phyloP scores from a whole-genome alignment of 2,797 vertebrate genomes.

The Oreochromis grahami region DNA sequence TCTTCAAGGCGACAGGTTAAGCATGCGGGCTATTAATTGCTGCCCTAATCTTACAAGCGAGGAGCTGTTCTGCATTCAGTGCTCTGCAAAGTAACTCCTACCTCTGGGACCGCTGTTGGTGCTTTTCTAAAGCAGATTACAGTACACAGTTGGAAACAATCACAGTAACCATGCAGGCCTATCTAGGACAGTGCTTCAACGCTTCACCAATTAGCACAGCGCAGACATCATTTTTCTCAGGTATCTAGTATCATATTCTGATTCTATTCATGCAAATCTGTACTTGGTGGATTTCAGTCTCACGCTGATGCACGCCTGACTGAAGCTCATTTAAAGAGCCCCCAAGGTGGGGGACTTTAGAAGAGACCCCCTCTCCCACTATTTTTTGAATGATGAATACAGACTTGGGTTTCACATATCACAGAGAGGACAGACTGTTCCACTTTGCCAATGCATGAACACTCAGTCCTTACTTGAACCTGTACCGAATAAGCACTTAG shows the following conservation, averaged over 20 bases:
- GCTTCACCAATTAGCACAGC: slow-evolving; percentile 48
- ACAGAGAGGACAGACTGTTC: slow-evolving; percentile 22
- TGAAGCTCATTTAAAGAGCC: slow-evolving; percentile 66
- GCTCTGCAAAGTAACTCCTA: slow-evolving; percentile 35
- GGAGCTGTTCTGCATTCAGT: neutral
- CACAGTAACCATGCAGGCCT: slow-evolving; percentile 1
- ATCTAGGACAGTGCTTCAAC: slow-evolving; percentile 47
- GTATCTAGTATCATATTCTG: slow-evolving; percentile 48
- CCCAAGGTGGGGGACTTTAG: slow-evolving; percentile 44
- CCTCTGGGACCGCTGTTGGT: slow-evolving; percentile 27
- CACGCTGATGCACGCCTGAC: slow-evolving; percentile 45
- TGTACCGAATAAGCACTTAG: slow-evolving; percentile 22
- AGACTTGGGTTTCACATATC: slow-evolving; percentile 22
- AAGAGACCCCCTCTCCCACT: slow-evolving; percentile 35
- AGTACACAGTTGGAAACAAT: slow-evolving; percentile 29
- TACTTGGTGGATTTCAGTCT: slow-evolving; percentile 52
- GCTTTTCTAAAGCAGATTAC: slow-evolving; percentile 30
- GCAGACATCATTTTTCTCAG: slow-evolving; percentile 41
- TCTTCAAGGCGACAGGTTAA: neutral
- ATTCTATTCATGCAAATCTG: slow-evolving; percentile 68
- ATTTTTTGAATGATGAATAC: slow-evolving; percentile 24
- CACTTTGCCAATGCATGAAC: neutral
- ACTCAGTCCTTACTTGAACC: neutral
- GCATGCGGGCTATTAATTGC: slow-evolving; percentile 15
- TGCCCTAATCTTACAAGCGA: slow-evolving; percentile 4